Evolutionary conservation across 2,113 vertebrate genomes (phyloP), one percentile per base, ranked within the genome.

Genomic region (Lampris incognitus): DNA sequence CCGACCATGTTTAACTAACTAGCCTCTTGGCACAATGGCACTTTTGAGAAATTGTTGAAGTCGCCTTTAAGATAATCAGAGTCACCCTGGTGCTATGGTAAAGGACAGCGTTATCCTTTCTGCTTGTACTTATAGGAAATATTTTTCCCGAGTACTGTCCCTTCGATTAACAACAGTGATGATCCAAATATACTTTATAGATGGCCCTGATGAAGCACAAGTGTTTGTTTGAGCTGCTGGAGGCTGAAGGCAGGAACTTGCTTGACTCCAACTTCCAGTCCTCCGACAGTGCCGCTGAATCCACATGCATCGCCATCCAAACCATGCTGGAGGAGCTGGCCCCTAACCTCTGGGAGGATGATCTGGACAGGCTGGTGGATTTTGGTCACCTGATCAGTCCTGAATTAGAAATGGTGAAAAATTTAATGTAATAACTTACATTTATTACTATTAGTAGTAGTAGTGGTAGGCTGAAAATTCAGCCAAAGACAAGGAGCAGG

Each of bases 171-270:
- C 9, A 1, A 1, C 9, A 63, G 6, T 5, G 10, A 7, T 64
- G 78, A 13, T 59, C 2, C 4, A 5, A 64, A 9, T 85, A 9
- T 68, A 59, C 60, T 49, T 54, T 7, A 24, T 24, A 95, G 95
- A 95, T 95, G 95, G 94, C 94, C 10, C 88, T 95, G 73, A 95
- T 95, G 94, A 95, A 96, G 73, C 94, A 95, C 88, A 82, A 66
- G 42, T 92, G 91, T 6, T 82, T 95, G 2, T 95, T 95, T 89
- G 90, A 94, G 66, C 67, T 95, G 54, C 87, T 95, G 73, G 93
- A 93, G 69, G 82, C 37, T 3, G 88, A 94, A 6, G 95, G 94
- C 10, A 89, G 87, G 70, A 74, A 84, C n/a, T 78, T 94, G 48
- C 80, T 95, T 76, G 87, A 92, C 65, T 89, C 93, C 44, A 93